Evolutionary conservation across 1,140 invertebrate genomes (phyloP).

Genomic region (Zaprionus nigranus): DNA sequence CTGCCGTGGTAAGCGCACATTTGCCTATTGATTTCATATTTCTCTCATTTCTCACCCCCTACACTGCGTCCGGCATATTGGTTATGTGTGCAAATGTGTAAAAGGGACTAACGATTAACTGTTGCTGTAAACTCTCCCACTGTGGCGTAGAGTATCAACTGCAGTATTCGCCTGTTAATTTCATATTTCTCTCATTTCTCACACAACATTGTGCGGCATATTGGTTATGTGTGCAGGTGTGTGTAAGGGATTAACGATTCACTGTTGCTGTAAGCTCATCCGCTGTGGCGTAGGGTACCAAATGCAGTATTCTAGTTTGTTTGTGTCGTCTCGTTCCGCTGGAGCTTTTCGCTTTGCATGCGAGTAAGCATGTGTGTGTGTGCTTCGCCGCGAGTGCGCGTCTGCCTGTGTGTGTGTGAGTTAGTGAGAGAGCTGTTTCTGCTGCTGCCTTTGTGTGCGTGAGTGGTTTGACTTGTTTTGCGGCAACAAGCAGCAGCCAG

Average conservation of each 20-base stretch:
- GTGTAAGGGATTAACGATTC: neutral
- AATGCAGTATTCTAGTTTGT: conserved; percentile 46
- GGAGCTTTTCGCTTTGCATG: conserved; percentile 33
- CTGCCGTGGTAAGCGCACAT: conserved; percentile 69
- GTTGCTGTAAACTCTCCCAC: neutral
- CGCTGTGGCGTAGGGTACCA: conserved; percentile 26
- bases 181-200: conserved; percentile 31
- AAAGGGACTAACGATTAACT: neutral
- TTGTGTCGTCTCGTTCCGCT: conserved; percentile 43
- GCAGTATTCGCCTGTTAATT: conserved; percentile 44
- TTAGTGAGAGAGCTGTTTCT: conserved; percentile 14
- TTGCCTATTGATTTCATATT: conserved; percentile 46
- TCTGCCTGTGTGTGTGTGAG: conserved; percentile 16
- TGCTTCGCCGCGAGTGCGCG: conserved; percentile 4
- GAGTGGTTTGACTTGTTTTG: conserved; percentile 83
- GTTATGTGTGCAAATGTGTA: neutral
- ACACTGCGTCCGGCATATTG: neutral
- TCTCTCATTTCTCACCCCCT: conserved; percentile 26
- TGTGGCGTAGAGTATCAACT: conserved; percentile 29
- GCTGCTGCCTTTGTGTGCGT: conserved; percentile 47
- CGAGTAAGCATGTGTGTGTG: conserved; percentile 34
- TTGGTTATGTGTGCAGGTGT: neutral
- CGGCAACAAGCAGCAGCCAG: conserved; percentile 66
- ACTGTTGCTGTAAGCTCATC: neutral
- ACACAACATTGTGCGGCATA: conserved; percentile 1